phyloP scores from a whole-genome alignment of 2,113 vertebrate genomes.

The Boleophthalmus pectinirostris region DNA sequence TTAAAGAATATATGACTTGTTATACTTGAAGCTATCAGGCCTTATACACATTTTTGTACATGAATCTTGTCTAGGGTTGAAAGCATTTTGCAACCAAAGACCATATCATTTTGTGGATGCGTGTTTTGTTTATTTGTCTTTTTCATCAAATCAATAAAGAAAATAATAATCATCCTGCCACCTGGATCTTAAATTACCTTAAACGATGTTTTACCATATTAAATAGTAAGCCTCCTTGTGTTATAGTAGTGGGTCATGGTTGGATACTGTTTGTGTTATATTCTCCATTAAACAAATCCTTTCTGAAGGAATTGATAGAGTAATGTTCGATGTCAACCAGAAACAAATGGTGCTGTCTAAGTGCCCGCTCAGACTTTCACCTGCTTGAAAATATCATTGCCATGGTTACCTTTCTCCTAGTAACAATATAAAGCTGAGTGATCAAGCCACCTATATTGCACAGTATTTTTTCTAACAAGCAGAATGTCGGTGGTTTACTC shows the following conservation, averaged over 20 bases:
- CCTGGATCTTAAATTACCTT: background rate
- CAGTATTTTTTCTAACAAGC: slow-evolving; percentile 22
- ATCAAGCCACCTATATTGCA: slow-evolving; percentile 37
- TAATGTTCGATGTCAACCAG: slow-evolving; percentile 34
- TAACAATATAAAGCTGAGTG: slow-evolving; percentile 47
- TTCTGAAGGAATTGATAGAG: slow-evolving; percentile 33
- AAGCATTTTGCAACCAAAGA: slow-evolving; percentile 61
- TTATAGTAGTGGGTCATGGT: background rate
- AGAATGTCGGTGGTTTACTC: slow-evolving; percentile 12
- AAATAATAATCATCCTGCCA: slow-evolving; percentile 9
- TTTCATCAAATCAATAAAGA: slow-evolving; percentile 17
- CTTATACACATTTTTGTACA: slow-evolving; percentile 43
- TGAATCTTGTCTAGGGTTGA: slow-evolving; percentile 38
- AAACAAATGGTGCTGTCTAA: slow-evolving; percentile 68
- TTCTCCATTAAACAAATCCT: background rate
- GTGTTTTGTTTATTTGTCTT: slow-evolving; percentile 19
- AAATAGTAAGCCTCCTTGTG: background rate
- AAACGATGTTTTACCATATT: slow-evolving; percentile 1
- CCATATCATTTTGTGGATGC: slow-evolving; percentile 24
- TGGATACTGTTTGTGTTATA: background rate
- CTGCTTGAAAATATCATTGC: slow-evolving; percentile 54
- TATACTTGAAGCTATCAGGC: slow-evolving; percentile 51
- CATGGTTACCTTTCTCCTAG: slow-evolving; percentile 58
- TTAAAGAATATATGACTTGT: slow-evolving; percentile 23
- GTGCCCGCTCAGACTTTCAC: slow-evolving; percentile 63